Evolutionary conservation across 2,888 invertebrate species (phyloP).

Genomic region (Chymomyza fuscimana): DNA sequence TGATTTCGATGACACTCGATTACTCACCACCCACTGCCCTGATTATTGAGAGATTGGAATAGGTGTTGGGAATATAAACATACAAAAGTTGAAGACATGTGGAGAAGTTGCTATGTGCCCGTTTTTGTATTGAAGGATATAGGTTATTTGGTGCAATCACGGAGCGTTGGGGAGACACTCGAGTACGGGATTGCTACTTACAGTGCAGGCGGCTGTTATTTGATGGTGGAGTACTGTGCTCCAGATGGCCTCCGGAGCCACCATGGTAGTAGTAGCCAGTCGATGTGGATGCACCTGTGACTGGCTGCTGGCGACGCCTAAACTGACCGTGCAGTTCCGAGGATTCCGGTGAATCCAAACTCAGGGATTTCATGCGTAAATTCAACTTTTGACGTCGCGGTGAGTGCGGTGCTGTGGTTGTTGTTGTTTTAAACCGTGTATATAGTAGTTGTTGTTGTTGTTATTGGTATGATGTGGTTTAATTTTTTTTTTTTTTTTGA

Average conservation of each 20-base stretch:
- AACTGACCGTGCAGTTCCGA: constrained; percentile 88
- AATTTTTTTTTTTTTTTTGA: background rate
- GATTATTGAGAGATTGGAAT: background rate
- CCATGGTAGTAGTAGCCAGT: constrained; percentile 74
- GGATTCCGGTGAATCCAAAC: constrained; percentile 97
- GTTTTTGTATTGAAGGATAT: constrained; percentile 9
- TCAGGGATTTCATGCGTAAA: constrained; percentile 98
- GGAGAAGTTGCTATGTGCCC: background rate
- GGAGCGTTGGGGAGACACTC: constrained; percentile 23
- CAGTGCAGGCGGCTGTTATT: constrained; percentile 83
- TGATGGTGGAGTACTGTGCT: constrained; percentile 80
- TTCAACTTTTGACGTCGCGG: constrained; percentile 97
- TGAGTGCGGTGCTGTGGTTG: constrained; percentile 92
- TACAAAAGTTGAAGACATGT: constrained; percentile 7
- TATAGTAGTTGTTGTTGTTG: constrained; percentile 33
- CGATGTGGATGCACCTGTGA: constrained; percentile 80
- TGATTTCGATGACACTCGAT: background rate
- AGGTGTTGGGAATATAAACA: background rate
- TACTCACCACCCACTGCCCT: background rate
- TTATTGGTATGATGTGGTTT: constrained; percentile 28
- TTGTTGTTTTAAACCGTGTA: constrained; percentile 24
- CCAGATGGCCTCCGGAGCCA: constrained; percentile 80
- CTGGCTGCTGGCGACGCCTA: constrained; percentile 84
- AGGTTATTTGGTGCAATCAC: background rate
- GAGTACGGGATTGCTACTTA: constrained; percentile 79